Percentiles rank a stretch among this genome's conserved stretches.
These are phyloP conservation scores for Euura lappo DNA, from an alignment of 1,140 invertebrate genomes.

Conservation along the genomic window DNA sequence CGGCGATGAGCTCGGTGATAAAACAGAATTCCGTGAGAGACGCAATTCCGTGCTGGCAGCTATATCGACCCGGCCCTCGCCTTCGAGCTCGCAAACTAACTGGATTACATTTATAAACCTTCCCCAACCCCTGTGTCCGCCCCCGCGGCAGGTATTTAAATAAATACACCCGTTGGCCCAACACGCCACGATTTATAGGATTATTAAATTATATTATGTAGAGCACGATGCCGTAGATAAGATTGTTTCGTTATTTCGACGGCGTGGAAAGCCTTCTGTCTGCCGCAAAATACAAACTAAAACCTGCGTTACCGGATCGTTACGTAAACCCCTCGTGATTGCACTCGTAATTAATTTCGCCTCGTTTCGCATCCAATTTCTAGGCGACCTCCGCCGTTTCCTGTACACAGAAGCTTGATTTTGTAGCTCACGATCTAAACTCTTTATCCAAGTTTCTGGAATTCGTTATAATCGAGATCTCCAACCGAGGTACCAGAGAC, in stretches of 20 bases:
- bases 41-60: slow-evolving; percentile 32
- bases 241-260: slow-evolving; percentile 15
- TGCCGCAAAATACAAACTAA: slow-evolving; percentile 1
- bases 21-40: slow-evolving; percentile 37
- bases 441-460: neutral
- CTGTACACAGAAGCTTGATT: no score
- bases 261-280: neutral
- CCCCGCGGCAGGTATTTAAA: slow-evolving; percentile 21
- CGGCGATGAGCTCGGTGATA: slow-evolving; percentile 25
- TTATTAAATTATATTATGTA: slow-evolving; percentile 42
- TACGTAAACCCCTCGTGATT: neutral
- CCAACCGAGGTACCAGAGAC: neutral
- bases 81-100: slow-evolving; percentile 37
- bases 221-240: slow-evolving; percentile 29
- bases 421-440: no score
- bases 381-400: neutral
- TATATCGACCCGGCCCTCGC: slow-evolving; percentile 37
- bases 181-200: slow-evolving; percentile 34
- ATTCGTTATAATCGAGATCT: neutral
- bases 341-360: neutral
- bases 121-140: slow-evolving; percentile 19
- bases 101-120: slow-evolving; percentile 42
- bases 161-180: slow-evolving; percentile 33
- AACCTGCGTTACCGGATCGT: slow-evolving; percentile 1
- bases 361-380: neutral